These are phyloP conservation scores for Sakesphorus luctuosus DNA, from an alignment of 2,113 vertebrate species.

Conservation along the genomic window DNA sequence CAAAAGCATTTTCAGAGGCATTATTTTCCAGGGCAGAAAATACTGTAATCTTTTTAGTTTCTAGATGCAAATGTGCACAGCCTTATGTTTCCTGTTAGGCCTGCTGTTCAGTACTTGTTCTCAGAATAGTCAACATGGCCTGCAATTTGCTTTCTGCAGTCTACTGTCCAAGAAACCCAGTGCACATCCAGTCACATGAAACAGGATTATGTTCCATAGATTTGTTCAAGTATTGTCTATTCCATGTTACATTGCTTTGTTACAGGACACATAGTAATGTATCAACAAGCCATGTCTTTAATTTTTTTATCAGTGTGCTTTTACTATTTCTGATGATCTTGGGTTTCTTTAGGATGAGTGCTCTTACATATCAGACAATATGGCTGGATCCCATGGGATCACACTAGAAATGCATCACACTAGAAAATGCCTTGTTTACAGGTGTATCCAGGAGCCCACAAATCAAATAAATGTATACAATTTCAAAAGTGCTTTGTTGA, in stretches of 20 bases:
- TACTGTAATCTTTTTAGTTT: rapidly evolving
- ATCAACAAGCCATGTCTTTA: rapidly evolving
- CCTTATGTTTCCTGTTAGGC: neutral
- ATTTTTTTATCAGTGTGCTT: neutral
- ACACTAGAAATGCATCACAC: neutral
- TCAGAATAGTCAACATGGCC: neutral
- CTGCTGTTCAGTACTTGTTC: neutral
- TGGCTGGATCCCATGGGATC: neutral
- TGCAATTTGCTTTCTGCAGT: neutral
- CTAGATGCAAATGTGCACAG: neutral
- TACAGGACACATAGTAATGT: neutral
- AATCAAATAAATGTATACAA: neutral
- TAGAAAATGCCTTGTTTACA: neutral
- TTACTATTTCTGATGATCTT: neutral
- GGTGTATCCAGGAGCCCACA: neutral
- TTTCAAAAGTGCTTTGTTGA: neutral
- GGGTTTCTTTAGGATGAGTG: neutral
- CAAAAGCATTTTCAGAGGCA: neutral
- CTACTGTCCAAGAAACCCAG: neutral
- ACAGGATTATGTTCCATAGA: neutral
- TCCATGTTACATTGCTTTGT: neutral
- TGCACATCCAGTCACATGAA: neutral
- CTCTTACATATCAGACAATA: neutral
- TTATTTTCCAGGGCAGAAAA: neutral
- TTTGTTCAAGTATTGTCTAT: neutral